phyloP scores from a whole-genome alignment of 2,888 invertebrate species.

The Scrobipalpa atriplicella region DNA sequence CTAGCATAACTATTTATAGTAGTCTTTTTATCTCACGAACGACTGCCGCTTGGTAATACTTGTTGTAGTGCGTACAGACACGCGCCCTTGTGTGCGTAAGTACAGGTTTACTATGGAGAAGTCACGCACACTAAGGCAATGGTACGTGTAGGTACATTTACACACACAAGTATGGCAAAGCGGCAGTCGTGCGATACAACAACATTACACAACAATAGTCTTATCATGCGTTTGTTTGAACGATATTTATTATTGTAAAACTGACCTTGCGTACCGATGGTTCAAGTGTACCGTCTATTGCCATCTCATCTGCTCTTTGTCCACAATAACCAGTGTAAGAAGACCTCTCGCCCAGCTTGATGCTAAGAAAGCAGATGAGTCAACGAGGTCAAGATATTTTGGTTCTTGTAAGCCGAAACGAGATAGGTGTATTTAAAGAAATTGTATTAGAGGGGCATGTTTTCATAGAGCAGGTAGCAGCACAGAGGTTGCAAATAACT shows the following conservation, averaged over 20 bases:
- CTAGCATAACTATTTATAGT: too few relatives aligned
- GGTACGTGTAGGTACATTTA: too few relatives aligned
- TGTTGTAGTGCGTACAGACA: too few relatives aligned
- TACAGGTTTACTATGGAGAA: too few relatives aligned
- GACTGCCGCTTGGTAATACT: too few relatives aligned
- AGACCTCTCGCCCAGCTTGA: neutral
- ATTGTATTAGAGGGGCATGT: constrained; percentile 11
- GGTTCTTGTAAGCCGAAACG: neutral
- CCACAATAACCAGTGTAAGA: neutral
- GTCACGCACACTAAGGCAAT: too few relatives aligned
- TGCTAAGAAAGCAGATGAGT: neutral
- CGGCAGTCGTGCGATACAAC: too few relatives aligned
- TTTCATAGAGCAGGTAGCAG: neutral
- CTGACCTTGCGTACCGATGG: neutral
- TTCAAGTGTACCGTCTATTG: constrained; percentile 4
- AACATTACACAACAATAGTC: neutral
- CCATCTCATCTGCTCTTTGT: neutral
- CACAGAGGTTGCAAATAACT: neutral
- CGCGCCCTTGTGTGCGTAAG: too few relatives aligned
- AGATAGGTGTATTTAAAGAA: constrained; percentile 9
- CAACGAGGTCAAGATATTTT: neutral
- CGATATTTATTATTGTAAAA: constrained; percentile 1
- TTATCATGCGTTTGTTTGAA: neutral
- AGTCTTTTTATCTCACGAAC: too few relatives aligned
- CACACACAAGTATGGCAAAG: too few relatives aligned